These are phyloP conservation scores for Emmelina monodactyla DNA, from an alignment of 2,888 invertebrate genomes.

Conservation along the genomic window DNA sequence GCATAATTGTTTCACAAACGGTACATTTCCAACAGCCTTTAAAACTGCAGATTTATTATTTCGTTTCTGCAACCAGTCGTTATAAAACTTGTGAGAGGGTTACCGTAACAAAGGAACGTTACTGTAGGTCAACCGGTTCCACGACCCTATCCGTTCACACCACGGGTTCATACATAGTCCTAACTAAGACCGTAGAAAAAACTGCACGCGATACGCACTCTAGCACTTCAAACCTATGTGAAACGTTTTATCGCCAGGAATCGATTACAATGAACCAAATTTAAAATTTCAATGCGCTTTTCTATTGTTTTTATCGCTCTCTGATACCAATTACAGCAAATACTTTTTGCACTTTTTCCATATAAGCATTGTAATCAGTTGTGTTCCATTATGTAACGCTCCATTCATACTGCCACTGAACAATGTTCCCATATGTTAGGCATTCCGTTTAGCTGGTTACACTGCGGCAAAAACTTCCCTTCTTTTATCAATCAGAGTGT, in stretches of 20 bases:
- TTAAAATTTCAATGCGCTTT: not conserved
- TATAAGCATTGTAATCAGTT: not conserved
- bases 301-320: not conserved
- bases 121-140: conserved; percentile 40
- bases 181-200: conserved; percentile 44
- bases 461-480: not conserved
- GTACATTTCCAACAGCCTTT: not conserved
- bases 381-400: not conserved
- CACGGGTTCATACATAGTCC: conserved; percentile 48
- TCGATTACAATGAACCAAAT: conserved; percentile 1
- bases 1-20: conserved; percentile 1
- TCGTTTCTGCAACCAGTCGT: not conserved
- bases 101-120: conserved; percentile 43
- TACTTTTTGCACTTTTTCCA: not conserved
- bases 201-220: conserved; percentile 22
- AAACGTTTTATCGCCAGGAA: not conserved
- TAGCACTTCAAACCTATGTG: not conserved
- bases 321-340: not conserved
- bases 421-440: not conserved
- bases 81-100: conserved; percentile 17
- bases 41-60: not conserved
- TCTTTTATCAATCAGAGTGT: not conserved
- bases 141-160: conserved; percentile 52
- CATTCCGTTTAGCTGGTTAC: not conserved
- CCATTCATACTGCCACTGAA: not conserved